A percentile compares a stretch with the other conserved stretches of the same genome.
Evolutionary conservation across 2,113 vertebrate species (phyloP).

Genomic region (Podocnemis expansa): DNA sequence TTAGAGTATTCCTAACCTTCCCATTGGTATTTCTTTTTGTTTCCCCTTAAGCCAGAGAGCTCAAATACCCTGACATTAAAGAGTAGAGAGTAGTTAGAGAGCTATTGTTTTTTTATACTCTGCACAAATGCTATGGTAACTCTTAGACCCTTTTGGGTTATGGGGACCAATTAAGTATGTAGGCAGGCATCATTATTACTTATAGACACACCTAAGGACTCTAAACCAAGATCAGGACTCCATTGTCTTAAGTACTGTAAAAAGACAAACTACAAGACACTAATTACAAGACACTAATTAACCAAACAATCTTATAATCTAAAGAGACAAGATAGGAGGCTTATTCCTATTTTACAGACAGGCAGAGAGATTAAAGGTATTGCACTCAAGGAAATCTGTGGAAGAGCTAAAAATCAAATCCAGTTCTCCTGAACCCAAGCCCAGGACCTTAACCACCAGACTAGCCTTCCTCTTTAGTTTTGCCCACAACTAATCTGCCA

Average conservation of each 20-base stretch:
- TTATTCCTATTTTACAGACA: not conserved
- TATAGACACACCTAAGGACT: not conserved
- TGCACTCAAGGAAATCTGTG: not conserved
- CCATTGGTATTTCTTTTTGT: not conserved
- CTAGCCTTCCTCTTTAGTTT: not conserved
- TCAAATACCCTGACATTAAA: not conserved
- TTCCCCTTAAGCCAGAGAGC: not conserved
- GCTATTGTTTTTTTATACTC: not conserved
- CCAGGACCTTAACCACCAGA: not conserved
- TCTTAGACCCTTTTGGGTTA: not conserved
- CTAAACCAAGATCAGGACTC: not conserved
- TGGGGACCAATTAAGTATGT: not conserved
- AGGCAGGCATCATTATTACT: not conserved
- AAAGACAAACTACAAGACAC: not conserved
- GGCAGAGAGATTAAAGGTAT: not conserved
- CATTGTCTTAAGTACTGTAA: not conserved
- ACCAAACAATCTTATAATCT: rapidly evolving
- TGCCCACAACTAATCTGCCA: not conserved
- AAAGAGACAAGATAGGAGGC: not conserved
- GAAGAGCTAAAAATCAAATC: not conserved
- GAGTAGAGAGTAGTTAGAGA: not conserved
- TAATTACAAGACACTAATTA: not conserved
- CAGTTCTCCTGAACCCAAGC: not conserved
- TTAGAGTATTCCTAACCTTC: not conserved
- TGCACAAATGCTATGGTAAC: not conserved